Conservation (phyloP, 1,140 invertebrate genomes). For the Bilobella aurantiaca region DNA sequence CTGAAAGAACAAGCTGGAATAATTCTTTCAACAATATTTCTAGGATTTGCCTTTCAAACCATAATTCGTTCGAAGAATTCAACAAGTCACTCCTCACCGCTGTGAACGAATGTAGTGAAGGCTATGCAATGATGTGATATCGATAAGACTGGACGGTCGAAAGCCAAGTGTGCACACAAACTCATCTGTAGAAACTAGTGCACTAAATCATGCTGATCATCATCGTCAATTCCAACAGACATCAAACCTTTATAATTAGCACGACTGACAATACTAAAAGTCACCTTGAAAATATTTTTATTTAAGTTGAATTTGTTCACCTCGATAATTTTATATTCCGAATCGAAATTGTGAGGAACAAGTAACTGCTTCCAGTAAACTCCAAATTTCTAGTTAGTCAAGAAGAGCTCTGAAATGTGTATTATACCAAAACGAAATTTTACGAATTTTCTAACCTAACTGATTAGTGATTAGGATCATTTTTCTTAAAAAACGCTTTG, state of each 20-base stretch:
- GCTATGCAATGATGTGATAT: conserved; percentile 76
- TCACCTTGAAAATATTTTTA: too few relatives aligned
- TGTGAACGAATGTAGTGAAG: conserved; percentile 88
- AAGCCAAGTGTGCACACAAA: background rate
- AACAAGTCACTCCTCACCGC: conserved; percentile 77
- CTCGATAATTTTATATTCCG: too few relatives aligned
- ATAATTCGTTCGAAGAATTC: conserved; percentile 85
- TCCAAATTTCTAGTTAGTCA: too few relatives aligned
- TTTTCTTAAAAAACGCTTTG: too few relatives aligned
- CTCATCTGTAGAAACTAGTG: background rate
- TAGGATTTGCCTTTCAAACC: conserved; percentile 58
- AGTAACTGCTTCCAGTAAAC: too few relatives aligned
- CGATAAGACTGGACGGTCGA: background rate
- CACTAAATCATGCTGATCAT: background rate
- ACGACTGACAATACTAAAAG: too few relatives aligned
- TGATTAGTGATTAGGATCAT: too few relatives aligned
- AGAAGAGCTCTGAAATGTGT: too few relatives aligned
- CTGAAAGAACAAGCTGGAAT: background rate
- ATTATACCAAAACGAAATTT: too few relatives aligned
- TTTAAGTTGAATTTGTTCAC: background rate
- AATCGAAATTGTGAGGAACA: too few relatives aligned
- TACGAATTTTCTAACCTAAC: too few relatives aligned
- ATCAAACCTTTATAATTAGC: too few relatives aligned
- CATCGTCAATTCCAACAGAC: background rate
- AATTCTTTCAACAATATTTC: background rate